A percentile compares a stretch with the other conserved stretches of the same genome.
phyloP scores from a whole-genome alignment of 1,140 invertebrate species.

The Holotrichia oblita region DNA sequence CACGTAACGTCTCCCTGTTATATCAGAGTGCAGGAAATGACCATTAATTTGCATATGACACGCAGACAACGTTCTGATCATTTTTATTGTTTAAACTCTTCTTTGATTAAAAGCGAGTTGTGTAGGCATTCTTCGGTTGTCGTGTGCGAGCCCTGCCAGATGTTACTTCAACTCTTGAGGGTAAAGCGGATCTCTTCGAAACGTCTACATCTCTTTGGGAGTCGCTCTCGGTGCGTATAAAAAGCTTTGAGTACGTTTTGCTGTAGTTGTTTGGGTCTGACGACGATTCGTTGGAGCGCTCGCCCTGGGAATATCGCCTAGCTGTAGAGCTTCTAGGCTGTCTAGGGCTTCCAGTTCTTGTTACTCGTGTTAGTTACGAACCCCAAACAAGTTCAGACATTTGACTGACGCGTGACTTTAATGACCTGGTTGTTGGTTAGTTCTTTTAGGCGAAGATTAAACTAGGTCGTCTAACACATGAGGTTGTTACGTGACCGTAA shows the following conservation, averaged over 20 bases:
- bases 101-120: not conserved
- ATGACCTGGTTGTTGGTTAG: constrained; percentile 10
- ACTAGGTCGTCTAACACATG: not conserved
- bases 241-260: constrained; percentile 29
- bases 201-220: not conserved
- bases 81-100: constrained; percentile 12
- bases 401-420: constrained; percentile 8
- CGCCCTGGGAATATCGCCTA: not conserved
- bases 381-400: not conserved
- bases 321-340: not conserved
- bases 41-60: not conserved
- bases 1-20: not conserved
- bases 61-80: not conserved
- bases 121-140: not conserved
- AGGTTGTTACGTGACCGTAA: not conserved
- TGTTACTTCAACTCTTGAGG: not conserved
- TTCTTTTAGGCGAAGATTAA: not conserved
- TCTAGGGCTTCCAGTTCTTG: not conserved
- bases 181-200: not conserved
- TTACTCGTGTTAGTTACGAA: not conserved
- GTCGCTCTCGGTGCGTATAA: not conserved
- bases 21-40: not conserved
- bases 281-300: not conserved
- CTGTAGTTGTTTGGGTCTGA: constrained; percentile 9
- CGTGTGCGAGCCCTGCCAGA: constrained; percentile 11